phyloP scores from a whole-genome alignment of 2,888 invertebrate genomes.

The Deladenus siricidicola region DNA sequence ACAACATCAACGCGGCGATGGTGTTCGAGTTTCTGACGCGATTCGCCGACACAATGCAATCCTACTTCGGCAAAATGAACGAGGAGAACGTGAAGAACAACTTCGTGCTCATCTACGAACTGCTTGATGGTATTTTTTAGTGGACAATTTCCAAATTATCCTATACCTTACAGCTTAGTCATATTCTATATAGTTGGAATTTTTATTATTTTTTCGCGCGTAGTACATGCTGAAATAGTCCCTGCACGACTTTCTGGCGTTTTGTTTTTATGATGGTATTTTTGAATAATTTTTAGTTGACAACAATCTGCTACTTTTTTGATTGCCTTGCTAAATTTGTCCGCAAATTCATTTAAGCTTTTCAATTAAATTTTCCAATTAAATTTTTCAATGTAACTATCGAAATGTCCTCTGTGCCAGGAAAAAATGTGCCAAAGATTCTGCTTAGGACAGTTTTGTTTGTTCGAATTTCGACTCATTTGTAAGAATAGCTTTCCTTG shows the following conservation, averaged over 20 bases:
- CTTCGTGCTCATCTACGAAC: conserved; percentile 96
- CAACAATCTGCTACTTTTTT: background rate
- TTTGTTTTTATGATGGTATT: too few species aligned
- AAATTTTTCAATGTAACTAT: too few species aligned
- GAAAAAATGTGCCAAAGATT: too few species aligned
- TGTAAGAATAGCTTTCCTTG: too few species aligned
- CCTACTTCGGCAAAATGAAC: conserved; percentile 90
- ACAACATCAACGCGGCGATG: conserved; percentile 99
- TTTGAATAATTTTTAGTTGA: too few species aligned
- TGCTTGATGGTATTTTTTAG: conserved; percentile 72
- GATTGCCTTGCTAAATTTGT: background rate
- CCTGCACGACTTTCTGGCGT: too few species aligned
- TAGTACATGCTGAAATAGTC: too few species aligned
- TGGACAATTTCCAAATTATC: conserved; percentile 22
- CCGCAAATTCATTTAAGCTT: background rate
- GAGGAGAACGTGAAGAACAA: conserved; percentile 99
- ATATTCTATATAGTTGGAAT: too few species aligned
- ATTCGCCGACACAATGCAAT: conserved; percentile 87
- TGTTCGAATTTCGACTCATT: too few species aligned
- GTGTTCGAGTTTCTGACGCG: conserved; percentile 84
- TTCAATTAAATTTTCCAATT: background rate
- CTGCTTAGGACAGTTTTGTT: too few species aligned
- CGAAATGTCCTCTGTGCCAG: too few species aligned
- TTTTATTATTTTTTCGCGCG: conserved; percentile 3
- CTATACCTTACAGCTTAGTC: too few species aligned